Base-by-base conservation (phyloP, 2,888 invertebrate species). In the Papilio demoleus region DNA sequence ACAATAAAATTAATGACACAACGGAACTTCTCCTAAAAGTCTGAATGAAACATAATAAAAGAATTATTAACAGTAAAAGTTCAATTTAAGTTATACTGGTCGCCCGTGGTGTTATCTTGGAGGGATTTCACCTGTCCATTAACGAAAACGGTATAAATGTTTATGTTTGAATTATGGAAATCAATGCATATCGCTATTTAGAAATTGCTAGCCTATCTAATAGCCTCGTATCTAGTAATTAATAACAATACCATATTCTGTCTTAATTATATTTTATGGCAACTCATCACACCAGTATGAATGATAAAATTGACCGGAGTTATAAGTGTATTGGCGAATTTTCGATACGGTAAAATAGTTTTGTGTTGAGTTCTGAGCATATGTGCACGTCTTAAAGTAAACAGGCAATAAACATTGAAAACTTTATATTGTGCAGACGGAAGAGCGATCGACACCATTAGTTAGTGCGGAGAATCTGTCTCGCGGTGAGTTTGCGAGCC, bases 401-500 rank as follows among this genome's bases (percentile, higher is more conserved):
- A 42, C 0, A 38, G 38, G 4, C 14, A 17, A 42, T 19, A 42
- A 17, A 42, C 17, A 17, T 42, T 40, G 36, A n/a, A 56, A 50
- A 50, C 2, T 47, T 1, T 4, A 40, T 40, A 50, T 22, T 50
- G 45, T 60, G n/a, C 83, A 93, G 93, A 84, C 85, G 74, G 93
- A 93, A 76, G 93, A 89, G 70, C 86, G 92, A 61, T 88, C 91
- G 59, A 93, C 93, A 75, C 92, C 93, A 67, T 88, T 88, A 24
- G 88, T 88, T 72, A 88, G 90, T 69, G 92, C 92, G 45, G 93
- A 93, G 84, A 93, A 93, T 80, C 82, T 93, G 31, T 90, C 83
- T 17, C 87, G 93, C 71, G 81, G 86, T 70, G 89, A 90, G 74
- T 90, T 90, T 82, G 88, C 91, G 70, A 89, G 90, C 72, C 86